These are phyloP conservation scores for Apamea monoglypha DNA, from an alignment of 2,888 invertebrate genomes.

Conservation along the genomic window DNA sequence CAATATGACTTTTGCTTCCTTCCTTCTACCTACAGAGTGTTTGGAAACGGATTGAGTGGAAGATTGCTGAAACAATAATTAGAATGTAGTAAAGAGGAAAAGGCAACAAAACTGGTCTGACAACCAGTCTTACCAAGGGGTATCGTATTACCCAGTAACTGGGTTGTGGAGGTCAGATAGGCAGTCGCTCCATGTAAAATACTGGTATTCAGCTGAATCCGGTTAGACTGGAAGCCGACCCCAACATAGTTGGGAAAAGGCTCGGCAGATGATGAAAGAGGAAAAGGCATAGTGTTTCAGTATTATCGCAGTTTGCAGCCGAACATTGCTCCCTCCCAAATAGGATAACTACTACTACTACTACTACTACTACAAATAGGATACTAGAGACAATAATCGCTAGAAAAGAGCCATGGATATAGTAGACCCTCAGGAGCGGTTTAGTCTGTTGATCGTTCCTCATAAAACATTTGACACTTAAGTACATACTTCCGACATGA, in stretches of 20 bases:
- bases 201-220: too few species aligned
- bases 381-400: background rate
- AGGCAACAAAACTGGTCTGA: too few species aligned
- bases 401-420: background rate
- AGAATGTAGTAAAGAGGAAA: background rate
- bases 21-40: background rate
- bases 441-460: background rate
- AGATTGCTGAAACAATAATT: conserved; percentile 2
- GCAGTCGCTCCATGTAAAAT: too few species aligned
- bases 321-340: background rate
- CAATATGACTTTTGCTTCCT: background rate
- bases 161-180: too few species aligned
- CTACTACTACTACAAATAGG: too few species aligned
- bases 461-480: background rate
- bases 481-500: background rate
- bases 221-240: too few species aligned
- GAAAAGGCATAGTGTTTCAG: background rate
- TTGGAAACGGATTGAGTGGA: background rate
- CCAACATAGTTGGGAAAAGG: too few species aligned
- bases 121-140: too few species aligned
- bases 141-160: too few species aligned
- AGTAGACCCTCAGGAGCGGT: background rate
- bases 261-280: too few species aligned
- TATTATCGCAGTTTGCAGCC: background rate
- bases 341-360: background rate